Base-by-base conservation (phyloP, 1,140 invertebrate species). In the Formica exsecta region DNA sequence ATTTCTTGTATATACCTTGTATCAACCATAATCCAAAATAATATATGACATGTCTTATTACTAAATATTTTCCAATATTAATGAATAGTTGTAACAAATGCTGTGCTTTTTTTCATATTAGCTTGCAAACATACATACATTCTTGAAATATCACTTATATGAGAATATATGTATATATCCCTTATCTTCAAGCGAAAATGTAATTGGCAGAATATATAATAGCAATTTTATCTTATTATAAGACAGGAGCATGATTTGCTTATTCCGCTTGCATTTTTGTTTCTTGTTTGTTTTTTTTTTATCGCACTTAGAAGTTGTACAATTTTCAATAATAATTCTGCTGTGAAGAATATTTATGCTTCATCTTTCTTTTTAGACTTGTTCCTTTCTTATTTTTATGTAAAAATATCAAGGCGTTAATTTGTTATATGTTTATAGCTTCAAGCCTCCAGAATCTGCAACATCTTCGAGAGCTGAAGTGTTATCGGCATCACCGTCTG, bases 341-440 rank as follows among this genome's bases (percentile, higher is more conserved):
- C 13, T 3, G 59, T 44, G 38, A 68, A 48, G 36, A 65, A 51
- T 80, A 16, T 70, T 68, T 32, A 80, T 79, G 11, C 66, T 81
- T 61, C 11, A 70, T 25, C 22, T 54, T 70, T n/a, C 25, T 54
- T 11, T 38, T 70, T 54, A 7, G 16, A 80, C 8, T 77, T 11
- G 16, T 32, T 1, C n/a, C 19, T 48, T 13, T 16, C 1, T 16
- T 6, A 77, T 57, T 77, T 36, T 62, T 44, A 25, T 75, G 5
- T 9, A 71, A 86, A 54, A 61, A 22, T 16, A 32, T 73, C 16
- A 51, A 19, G 29, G 3, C 59, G 7, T 59, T 62, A 11, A 57
- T 59, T 87, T 38, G 54, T 70, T 91, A 22, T 22, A 22, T 22
- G 22, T 22, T 22, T 86, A 44, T 87, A 92, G 91, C 79, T 86